These are phyloP conservation scores for Blastomussa wellsi DNA, from an alignment of 92 coral and sea anemone genomes.

Conservation along the genomic window DNA sequence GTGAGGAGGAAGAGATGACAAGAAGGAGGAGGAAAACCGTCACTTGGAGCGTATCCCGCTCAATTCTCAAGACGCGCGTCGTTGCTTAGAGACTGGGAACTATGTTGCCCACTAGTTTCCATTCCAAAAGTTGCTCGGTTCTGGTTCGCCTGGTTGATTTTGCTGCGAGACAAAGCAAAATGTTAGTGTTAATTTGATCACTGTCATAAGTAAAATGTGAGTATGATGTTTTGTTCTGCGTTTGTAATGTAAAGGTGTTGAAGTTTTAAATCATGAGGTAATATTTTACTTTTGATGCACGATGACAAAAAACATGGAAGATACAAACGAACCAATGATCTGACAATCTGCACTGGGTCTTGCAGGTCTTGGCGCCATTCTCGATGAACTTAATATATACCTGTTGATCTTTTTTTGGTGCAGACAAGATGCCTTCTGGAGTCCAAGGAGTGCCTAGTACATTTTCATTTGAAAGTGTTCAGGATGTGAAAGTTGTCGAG, in stretches of 20 bases:
- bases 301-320: too few species aligned
- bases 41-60: too few species aligned
- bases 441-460: conserved; percentile 66
- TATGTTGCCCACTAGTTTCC: neutral
- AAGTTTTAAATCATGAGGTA: neutral
- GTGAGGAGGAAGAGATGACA: too few species aligned
- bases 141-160: neutral
- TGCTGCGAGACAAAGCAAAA: neutral
- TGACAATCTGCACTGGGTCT: too few species aligned
- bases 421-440: conserved; percentile 28
- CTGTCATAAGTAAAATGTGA: too few species aligned
- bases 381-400: neutral
- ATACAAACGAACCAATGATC: neutral
- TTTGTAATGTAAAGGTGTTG: neutral
- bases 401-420: neutral
- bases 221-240: neutral
- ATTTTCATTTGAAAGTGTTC: conserved; percentile 83
- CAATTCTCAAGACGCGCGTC: too few species aligned
- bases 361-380: neutral
- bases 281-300: neutral
- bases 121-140: neutral
- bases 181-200: too few species aligned
- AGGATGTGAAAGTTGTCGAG: conserved; percentile 85
- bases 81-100: neutral
- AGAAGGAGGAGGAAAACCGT: too few species aligned